phyloP scores from a whole-genome alignment of 2,888 invertebrate genomes.

The Morinoia aosen region DNA sequence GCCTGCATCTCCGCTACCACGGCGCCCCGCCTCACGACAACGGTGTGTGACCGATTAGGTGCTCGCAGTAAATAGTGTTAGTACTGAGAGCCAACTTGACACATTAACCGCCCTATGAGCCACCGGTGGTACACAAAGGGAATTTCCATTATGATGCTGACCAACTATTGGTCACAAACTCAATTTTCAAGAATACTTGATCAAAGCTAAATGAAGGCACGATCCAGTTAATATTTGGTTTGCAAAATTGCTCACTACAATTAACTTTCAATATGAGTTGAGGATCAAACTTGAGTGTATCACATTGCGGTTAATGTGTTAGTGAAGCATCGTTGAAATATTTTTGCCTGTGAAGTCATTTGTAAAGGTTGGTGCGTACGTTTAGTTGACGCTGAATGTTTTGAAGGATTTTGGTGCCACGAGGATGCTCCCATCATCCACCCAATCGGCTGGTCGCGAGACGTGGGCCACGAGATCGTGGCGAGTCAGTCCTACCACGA shows the following conservation, averaged over 20 bases:
- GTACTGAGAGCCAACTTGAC: not conserved
- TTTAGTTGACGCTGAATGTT: not conserved
- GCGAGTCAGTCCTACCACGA: constrained; percentile 82
- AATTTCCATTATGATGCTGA: too few species aligned
- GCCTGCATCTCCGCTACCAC: constrained; percentile 91
- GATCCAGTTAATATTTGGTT: too few species aligned
- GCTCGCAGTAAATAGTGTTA: not conserved
- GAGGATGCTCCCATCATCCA: constrained; percentile 86
- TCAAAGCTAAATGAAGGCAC: too few species aligned
- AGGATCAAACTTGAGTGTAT: too few species aligned
- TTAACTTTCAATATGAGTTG: too few species aligned
- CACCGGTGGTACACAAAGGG: too few species aligned
- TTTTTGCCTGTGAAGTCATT: not conserved
- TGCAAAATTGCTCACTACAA: too few species aligned
- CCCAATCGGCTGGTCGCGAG: constrained; percentile 95
- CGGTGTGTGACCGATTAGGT: constrained; percentile 71
- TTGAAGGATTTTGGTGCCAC: constrained; percentile 88
- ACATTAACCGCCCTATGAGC: too few species aligned
- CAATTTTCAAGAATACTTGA: too few species aligned
- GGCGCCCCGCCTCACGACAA: constrained; percentile 82
- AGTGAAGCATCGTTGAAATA: not conserved
- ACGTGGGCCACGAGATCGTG: constrained; percentile 89
- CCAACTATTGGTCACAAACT: too few species aligned
- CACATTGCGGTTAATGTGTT: too few species aligned
- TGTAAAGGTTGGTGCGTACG: too few species aligned